Evolutionary conservation across 2,888 invertebrate genomes (phyloP), one percentile per base, ranked within the genome.

Genomic region (Trachelus iudaicus): DNA sequence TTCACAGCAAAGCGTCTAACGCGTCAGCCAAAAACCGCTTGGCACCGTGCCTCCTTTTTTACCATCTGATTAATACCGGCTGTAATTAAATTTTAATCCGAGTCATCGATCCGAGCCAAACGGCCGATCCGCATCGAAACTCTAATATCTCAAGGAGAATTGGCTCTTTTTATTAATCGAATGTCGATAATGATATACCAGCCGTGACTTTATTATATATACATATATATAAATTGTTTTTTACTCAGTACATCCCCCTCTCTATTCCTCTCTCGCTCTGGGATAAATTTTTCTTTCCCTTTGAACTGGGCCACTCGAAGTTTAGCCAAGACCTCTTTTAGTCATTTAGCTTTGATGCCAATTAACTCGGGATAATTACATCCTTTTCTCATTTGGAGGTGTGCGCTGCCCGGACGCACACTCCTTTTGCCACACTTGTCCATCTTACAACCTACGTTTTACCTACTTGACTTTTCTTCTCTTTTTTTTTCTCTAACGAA

Each of bases 71-170:
- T 86, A 85, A 85, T 85, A 82, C 83, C 80, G 81, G 80, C 75
- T 81, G 85, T 88, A 88, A 88, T 88, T 87, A 87, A 87, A 88
- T 87, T 88, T 88, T 87, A 88, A 88, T 88, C 87, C 85, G 87
- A 86, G 85, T 88, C 88, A 87, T 88, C 87, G 86, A 83, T 69
- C 69, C 69, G 69, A 30, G 15, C 40, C 40, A 40, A 40, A 40
- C 40, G 40, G 40, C 1, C 40, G 15, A 40, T 40, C 40, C 40
- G 15, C 40, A 40, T 40, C 40, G 40, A 40, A 40, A 40, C 40
- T 15, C 40, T 15, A 40, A 40, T 40, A 15, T 15, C 40, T 40
- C 40, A 40, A 40, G 40, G 40, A 15, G 40, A 40, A 40, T 40
- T 6, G 40, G 15, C 15, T 40, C 40, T 40, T 40, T 40, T 40